Base-by-base conservation (phyloP, 2,113 vertebrate genomes). In the Phyllostomus discolor region DNA sequence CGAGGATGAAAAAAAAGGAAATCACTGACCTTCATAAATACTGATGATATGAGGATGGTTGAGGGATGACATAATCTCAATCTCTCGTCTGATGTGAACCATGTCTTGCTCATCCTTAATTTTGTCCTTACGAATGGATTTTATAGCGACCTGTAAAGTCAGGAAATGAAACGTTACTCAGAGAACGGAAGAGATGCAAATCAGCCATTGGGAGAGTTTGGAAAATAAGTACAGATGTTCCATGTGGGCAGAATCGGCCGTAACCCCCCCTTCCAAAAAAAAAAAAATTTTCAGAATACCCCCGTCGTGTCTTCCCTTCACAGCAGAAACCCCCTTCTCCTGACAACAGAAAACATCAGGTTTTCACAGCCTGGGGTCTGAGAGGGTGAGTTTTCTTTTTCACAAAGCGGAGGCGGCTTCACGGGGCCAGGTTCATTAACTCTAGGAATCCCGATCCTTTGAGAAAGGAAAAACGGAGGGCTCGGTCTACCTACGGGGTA, bases 61-160 rank as follows among this genome's bases (percentile, higher is more conserved):
- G 97, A 99, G 99, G 95, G 99, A 99, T 96, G 99, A 99, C 99
- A 99, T 99, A 98, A 99, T 99, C 98, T 99, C 99, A 97, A 99
- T 99, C 98, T 99, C 99, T 92, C 99, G 98, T 98, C 99, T 99
- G 98, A 99, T 99, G 99, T 99, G 99, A 98, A 99, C 99, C 99
- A 99, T 99, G 98, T 99, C 99, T 98, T 99, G 99, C 83, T 99
- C 99, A 96, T 99, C 99, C 98, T 99, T 99, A 98, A 99, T 99
- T 99, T 99, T 99, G 98, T 99, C 99, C 98, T 99, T 99, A 98
- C 99, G 99, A 95, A 99, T 99, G 90, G 99, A 99, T 99, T 99
- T 99, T 98, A 99, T 99, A 97, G 99, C 99, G 98, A 99, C 99
- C 99, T 99, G 98, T 97, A 98, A 98, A 98, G 98, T 98, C 98